Conservation (phyloP, 2,113 vertebrate species). For the Prionailurus viverrinus region DNA sequence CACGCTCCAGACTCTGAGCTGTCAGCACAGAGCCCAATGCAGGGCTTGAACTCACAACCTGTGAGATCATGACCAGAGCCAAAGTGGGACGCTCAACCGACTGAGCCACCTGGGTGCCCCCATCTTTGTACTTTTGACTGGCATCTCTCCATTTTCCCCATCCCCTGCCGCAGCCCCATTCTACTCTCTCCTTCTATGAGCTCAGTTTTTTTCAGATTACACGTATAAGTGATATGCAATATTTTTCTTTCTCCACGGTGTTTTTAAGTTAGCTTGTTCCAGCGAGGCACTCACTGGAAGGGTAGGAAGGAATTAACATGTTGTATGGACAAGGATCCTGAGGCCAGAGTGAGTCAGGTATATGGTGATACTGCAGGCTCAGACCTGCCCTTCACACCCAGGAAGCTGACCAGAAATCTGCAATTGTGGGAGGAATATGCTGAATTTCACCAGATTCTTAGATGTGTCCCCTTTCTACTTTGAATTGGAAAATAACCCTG, state of each 20-base stretch:
- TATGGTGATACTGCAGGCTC: not conserved
- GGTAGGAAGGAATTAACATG: not conserved
- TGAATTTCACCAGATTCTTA: not conserved
- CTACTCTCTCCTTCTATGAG: not conserved
- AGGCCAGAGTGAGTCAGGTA: not conserved
- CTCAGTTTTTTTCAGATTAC: not conserved
- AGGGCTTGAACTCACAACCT: too few relatives aligned
- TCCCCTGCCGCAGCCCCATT: not conserved
- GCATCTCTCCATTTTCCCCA: not conserved
- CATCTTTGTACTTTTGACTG: not conserved
- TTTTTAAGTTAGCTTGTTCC: not conserved
- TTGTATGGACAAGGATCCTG: not conserved
- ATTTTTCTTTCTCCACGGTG: not conserved
- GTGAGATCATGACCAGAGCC: too few relatives aligned
- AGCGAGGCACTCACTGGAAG: not conserved
- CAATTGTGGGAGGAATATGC: not conserved
- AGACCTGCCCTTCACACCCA: not conserved
- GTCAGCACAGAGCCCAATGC: too few relatives aligned
- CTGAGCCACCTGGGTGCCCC: too few relatives aligned
- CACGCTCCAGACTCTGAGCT: too few relatives aligned
- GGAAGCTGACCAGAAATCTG: not conserved
- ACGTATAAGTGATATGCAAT: not conserved
- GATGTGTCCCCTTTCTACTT: not conserved
- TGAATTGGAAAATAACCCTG: conserved; percentile 5
- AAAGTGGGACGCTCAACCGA: too few relatives aligned